Evolutionary conservation across 1,140 invertebrate genomes (phyloP).

Genomic region (Microplitis mediator): DNA sequence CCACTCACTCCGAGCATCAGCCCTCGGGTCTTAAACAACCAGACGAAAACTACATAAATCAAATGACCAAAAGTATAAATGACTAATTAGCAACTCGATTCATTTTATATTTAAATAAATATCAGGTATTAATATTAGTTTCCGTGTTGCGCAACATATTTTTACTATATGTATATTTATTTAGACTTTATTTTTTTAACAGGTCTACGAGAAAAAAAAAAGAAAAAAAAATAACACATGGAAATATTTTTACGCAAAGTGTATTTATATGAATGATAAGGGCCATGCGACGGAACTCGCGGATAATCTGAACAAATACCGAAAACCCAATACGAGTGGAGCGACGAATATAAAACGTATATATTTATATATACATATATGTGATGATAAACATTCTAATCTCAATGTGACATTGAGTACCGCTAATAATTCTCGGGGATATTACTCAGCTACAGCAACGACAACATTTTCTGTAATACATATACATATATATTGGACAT

Average conservation of each 20-base stretch:
- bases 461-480: neutral
- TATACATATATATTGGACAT: slow-evolving; percentile 8
- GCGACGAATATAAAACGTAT: neutral
- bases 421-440: slow-evolving; percentile 15
- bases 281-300: slow-evolving; percentile 26
- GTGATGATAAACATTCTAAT: slow-evolving; percentile 51
- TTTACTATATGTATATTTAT: neutral
- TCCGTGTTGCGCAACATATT: too few relatives aligned
- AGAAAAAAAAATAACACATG: neutral
- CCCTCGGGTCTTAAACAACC: too few relatives aligned
- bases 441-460: neutral
- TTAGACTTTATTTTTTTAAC: slow-evolving; percentile 9
- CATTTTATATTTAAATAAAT: too few relatives aligned
- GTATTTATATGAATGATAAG: slow-evolving; percentile 4
- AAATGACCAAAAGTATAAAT: too few relatives aligned
- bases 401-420: slow-evolving; percentile 52
- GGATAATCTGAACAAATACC: slow-evolving; percentile 50
- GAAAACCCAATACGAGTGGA: neutral
- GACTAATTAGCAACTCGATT: too few relatives aligned
- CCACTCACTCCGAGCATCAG: too few relatives aligned
- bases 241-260: neutral
- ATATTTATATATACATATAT: slow-evolving; percentile 1
- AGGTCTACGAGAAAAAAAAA: slow-evolving; percentile 18
- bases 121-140: too few relatives aligned
- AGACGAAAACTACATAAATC: too few relatives aligned